Conservation (phyloP, 2,113 vertebrate genomes). For the Colius striatus region DNA sequence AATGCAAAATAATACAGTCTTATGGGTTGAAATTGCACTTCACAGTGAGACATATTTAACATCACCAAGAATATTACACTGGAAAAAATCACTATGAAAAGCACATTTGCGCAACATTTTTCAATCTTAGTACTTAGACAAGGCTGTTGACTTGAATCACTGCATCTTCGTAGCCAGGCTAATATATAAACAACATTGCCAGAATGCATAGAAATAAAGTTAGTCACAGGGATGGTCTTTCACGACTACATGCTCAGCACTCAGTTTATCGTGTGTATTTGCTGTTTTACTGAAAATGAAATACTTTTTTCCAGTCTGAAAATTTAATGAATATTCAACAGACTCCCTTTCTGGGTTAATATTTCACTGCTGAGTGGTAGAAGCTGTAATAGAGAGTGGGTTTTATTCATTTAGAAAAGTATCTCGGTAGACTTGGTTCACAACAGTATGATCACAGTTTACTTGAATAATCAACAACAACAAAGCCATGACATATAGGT, state of each 20-base stretch:
- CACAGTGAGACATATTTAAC: neutral
- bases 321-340: neutral
- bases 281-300: neutral
- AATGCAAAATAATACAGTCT: neutral
- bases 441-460: neutral
- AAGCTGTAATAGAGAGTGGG: neutral
- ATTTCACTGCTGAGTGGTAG: neutral
- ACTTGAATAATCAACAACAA: neutral
- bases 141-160: neutral
- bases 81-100: slow-evolving; percentile 22
- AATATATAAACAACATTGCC: neutral
- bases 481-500: neutral
- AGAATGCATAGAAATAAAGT: neutral
- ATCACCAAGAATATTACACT: slow-evolving; percentile 17
- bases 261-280: neutral
- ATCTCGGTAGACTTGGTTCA: neutral
- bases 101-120: neutral
- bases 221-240: neutral
- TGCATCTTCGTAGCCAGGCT: neutral
- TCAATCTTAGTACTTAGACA: neutral
- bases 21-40: neutral
- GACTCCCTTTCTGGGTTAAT: slow-evolving; percentile 2
- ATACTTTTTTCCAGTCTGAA: neutral
- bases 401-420: neutral
- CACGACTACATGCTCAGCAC: neutral